Base-by-base conservation (phyloP, 2,888 invertebrate genomes). In the Antheraea assamensis region DNA sequence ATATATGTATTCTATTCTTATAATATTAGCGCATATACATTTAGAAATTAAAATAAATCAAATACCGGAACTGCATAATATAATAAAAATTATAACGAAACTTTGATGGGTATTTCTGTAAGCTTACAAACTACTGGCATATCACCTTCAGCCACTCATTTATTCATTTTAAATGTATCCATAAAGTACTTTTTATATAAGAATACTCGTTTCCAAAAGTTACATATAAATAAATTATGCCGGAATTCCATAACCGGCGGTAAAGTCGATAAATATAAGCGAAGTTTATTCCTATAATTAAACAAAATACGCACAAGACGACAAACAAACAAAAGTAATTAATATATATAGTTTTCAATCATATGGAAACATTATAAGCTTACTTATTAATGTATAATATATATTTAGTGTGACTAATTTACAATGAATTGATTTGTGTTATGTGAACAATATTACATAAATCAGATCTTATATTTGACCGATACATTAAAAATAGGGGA, bases 391-490 rank as follows among this genome's bases (percentile, higher is more conserved):
- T 13, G 27, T 30, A 64, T 27, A 64, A 42, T 21, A 17, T 27
- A n/a, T 64, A 64, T 30, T 30, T 17, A 27, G 17, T 27, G 15
- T 30, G 30, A 68, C 15, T 68, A 35, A 68, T 35, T 68, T 68
- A 68, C 31, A 35, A 68, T 21, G 10, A 68, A 68, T 35, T n/a
- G 1, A 68, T 35, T 68, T 30, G 30, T 17, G n/a, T 35, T 68
- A 27, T 66, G 7, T n/a, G 21, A 35, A 35, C n/a, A 7, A 4
- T n/a, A 35, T 35, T 21, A 35, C n/a, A n/a, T 68, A 35, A 68
- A 68, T 35, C 68, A 68, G 68, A 68, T 68, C 68, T 35, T 35
- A 13, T 35, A 68, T 68, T 64, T 64, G 15, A 64, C 19, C 30
- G 2, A 64, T 64, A 27, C 27, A 61, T 30, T 13, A 30, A 17